phyloP scores from a whole-genome alignment of 2,113 vertebrate species.

The Tor tambroides region DNA sequence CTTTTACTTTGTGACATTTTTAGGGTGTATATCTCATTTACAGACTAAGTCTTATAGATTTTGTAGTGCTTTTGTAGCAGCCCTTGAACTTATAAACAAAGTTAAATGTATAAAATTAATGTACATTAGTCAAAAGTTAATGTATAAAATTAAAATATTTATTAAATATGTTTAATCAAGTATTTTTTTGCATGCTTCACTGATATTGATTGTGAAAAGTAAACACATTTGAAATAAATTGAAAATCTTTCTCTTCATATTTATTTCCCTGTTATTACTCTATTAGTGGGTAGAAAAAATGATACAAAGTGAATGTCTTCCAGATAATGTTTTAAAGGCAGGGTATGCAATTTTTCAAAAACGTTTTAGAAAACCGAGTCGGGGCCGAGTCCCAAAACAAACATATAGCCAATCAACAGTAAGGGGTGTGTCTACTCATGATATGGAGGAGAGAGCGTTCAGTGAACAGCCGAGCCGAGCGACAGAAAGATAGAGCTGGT shows the following conservation, averaged over 20 bases:
- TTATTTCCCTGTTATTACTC: not conserved
- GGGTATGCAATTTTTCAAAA: no score
- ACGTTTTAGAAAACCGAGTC: no score
- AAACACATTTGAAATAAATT: not conserved
- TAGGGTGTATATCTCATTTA: not conserved
- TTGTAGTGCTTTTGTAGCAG: not conserved
- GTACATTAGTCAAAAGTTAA: no score
- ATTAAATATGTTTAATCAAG: not conserved
- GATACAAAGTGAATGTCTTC: not conserved
- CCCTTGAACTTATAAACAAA: not conserved
- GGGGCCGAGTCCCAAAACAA: no score
- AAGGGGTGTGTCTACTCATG: no score
- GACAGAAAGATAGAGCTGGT: no score
- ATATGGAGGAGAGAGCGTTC: no score
- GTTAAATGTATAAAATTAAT: not conserved
- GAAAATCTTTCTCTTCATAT: not conserved
- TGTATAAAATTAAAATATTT: not conserved
- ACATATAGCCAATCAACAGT: no score
- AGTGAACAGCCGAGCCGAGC: no score
- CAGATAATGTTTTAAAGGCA: not conserved
- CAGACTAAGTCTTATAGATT: not conserved
- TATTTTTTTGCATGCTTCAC: not conserved
- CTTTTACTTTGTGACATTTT: not conserved
- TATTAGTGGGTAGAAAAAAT: not conserved
- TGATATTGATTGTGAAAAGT: not conserved